Evolutionary conservation across 2,113 vertebrate species (phyloP), one percentile per base, ranked within the genome.

Genomic region (Propithecus coquereli): DNA sequence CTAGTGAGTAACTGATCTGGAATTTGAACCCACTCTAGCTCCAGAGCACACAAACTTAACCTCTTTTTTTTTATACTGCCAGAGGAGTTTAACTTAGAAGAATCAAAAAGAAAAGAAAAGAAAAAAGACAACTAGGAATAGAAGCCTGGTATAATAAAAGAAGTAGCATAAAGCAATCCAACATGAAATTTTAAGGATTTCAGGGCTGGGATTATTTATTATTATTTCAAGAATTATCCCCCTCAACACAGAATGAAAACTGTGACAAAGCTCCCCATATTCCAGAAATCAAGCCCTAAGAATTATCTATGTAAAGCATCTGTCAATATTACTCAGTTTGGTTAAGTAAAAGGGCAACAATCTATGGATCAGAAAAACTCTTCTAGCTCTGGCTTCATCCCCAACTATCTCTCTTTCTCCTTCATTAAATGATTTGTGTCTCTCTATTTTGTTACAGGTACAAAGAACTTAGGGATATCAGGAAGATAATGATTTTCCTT

Each of bases 101-200:
- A 88, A 91, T 25, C 20, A 50, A 63, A 76, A 50, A 3, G 2
- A 37, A 23, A 63, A n/a, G 3, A 27, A 43, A 54, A n/a, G 13
- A 10, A 37, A 20, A 22, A 43, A 57, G 16, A 68, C 3, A 88
- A 30, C 65, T 68, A 90, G 37, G 22, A 86, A 87, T 25, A 83
- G 45, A 13, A 87, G 76, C 5, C 40, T 76, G 52, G 17, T 45
- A 43, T 16, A 87, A 47, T 47, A 81, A 68, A 84, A 54, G 30
- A 93, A 92, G 91, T 5, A 70, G 34, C 25, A 7, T 54, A 81
- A 96, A 93, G 50, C 52, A 93, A 91, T 80, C 34, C 45, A 87
- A 13, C 65, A 65, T 25, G n/a, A 91, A 79, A 91, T 65, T 77
- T 79, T 74, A 91, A 54, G 81, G 47, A 95, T 85, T 94, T 96